phyloP scores from a whole-genome alignment of 2,888 invertebrate genomes.

The Limnephilus auricula region DNA sequence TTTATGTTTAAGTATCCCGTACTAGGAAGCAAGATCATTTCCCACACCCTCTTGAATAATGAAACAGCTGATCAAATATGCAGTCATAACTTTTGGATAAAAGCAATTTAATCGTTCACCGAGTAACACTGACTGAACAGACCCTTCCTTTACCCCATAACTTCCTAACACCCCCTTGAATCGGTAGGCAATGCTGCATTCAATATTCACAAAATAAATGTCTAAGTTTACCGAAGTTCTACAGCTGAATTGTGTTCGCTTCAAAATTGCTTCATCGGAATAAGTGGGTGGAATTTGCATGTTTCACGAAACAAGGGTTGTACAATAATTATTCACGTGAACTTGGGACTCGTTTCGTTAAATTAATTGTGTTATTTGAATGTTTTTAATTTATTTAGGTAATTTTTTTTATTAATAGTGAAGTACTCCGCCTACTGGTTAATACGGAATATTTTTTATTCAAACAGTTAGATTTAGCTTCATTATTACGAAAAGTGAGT shows the following conservation, averaged over 20 bases:
- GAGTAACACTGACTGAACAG: neutral
- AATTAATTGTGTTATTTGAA: neutral
- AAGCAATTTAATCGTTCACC: conserved; percentile 5
- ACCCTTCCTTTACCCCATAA: neutral
- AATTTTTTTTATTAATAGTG: neutral
- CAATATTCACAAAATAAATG: conserved; percentile 17
- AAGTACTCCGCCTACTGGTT: too few species aligned
- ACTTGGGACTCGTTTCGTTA: neutral
- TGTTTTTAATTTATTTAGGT: neutral
- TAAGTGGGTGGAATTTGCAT: neutral
- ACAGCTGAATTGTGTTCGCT: neutral
- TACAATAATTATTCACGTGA: neutral
- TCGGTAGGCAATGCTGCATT: conserved; percentile 2
- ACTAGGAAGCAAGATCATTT: neutral
- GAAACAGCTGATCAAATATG: neutral
- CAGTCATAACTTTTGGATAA: conserved; percentile 18
- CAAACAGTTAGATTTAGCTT: too few species aligned
- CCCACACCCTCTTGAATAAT: conserved; percentile 6
- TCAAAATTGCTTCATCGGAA: neutral
- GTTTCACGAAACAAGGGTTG: neutral
- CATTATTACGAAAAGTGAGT: too few species aligned
- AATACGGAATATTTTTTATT: too few species aligned
- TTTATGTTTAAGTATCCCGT: neutral
- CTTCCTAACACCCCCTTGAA: neutral
- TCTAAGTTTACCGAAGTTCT: neutral